Evolutionary conservation across 2,888 invertebrate genomes (phyloP).

Genomic region (Drosophila atripex): DNA sequence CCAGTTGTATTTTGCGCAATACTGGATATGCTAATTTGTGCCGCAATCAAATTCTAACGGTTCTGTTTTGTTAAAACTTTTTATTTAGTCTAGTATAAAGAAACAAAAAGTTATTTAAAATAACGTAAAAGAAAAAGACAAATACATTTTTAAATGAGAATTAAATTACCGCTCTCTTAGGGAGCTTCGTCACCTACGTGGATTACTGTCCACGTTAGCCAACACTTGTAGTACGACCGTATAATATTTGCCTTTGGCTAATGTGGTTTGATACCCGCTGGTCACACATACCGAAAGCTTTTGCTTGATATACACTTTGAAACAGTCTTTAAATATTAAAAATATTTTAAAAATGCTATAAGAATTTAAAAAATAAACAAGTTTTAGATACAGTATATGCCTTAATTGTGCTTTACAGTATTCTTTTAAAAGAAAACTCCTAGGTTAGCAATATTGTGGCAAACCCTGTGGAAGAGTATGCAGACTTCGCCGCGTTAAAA

Average conservation of each 20-base stretch:
- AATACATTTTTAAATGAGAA: not conserved
- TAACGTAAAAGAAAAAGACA: too few species aligned
- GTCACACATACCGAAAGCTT: not conserved
- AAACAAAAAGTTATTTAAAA: not conserved
- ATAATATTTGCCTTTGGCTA: not conserved
- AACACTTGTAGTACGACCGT: not conserved
- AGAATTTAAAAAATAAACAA: not conserved
- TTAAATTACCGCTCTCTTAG: not conserved
- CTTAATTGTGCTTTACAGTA: not conserved
- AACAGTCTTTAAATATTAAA: not conserved
- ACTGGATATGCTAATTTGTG: slow-evolving; percentile 23
- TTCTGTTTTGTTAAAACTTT: not conserved
- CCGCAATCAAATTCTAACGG: not conserved
- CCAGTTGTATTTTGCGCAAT: slow-evolving; percentile 4
- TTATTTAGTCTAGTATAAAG: not conserved
- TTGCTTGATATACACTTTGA: not conserved
- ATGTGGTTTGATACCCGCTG: not conserved
- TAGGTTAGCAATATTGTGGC: not conserved
- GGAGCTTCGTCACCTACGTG: too few species aligned
- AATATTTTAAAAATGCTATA: not conserved
- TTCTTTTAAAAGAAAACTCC: not conserved
- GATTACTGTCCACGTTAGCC: not conserved
- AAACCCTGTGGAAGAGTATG: not conserved
- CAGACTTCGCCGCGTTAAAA: not conserved
- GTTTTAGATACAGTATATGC: not conserved